phyloP scores from a whole-genome alignment of 1,140 invertebrate species.

The Gerris buenoi region DNA sequence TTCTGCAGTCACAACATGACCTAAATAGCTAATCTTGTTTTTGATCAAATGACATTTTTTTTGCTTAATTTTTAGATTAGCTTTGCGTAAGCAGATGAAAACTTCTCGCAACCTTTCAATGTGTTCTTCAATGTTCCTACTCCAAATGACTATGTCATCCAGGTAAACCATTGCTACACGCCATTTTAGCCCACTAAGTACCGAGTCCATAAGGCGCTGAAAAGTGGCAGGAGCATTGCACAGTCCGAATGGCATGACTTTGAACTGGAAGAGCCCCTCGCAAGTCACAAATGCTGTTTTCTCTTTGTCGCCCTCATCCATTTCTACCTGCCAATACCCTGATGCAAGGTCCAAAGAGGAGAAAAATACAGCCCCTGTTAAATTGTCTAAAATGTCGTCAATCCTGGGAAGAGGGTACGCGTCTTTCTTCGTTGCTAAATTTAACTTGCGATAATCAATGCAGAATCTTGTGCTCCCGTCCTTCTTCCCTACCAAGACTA shows the following conservation, averaged over 20 bases:
- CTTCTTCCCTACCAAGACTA: not conserved
- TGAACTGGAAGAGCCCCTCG: not conserved
- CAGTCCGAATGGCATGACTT: not conserved
- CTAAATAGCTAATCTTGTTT: not conserved
- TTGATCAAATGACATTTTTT: not conserved
- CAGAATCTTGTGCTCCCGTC: not conserved
- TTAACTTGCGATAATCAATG: not conserved
- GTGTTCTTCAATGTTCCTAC: not conserved
- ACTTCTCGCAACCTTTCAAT: not conserved
- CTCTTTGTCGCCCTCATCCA: no score
- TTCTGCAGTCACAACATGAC: not conserved
- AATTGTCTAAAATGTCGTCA: no score
- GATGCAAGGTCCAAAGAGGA: no score
- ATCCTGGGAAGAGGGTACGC: not conserved
- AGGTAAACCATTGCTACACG: not conserved
- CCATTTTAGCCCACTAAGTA: not conserved
- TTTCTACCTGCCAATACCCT: no score
- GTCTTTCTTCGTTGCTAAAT: not conserved
- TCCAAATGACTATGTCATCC: not conserved
- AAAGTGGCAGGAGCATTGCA: not conserved
- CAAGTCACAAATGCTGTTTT: not conserved
- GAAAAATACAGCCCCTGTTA: no score
- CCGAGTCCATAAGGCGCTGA: not conserved
- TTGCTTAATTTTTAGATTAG: not conserved
- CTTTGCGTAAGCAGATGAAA: not conserved